A percentile compares a stretch with the other conserved stretches of the same genome.
Conservation (phyloP, 64 coral and sea anemone species). For the Porites lutea region DNA sequence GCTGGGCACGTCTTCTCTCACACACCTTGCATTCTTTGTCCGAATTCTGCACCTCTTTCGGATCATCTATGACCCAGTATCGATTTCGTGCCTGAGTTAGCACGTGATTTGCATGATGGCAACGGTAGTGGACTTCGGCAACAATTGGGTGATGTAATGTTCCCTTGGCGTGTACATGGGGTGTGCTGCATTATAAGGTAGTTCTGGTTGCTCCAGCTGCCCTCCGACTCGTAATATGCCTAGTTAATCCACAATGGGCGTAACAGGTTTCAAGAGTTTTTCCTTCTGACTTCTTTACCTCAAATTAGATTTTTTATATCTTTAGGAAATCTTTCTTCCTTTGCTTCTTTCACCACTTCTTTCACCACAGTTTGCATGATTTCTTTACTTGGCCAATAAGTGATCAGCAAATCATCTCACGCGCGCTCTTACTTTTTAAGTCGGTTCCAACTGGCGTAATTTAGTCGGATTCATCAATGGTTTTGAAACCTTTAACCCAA, state of each 20-base stretch:
- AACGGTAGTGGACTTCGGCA: background rate
- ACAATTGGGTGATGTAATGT: conserved; percentile 18
- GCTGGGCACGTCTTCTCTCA: background rate
- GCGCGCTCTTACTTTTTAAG: conserved; percentile 16
- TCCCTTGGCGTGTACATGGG: conserved; percentile 7
- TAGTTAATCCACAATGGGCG: background rate
- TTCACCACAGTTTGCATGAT: background rate
- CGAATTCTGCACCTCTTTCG: conserved; percentile 17
- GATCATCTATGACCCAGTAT: conserved; percentile 46
- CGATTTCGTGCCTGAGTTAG: background rate
- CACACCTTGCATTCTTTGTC: conserved; percentile 15
- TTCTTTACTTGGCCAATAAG: conserved; percentile 21
- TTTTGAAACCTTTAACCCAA: background rate
- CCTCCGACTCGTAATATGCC: conserved; percentile 31
- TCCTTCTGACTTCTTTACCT: background rate
- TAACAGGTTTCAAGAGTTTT: conserved; percentile 6
- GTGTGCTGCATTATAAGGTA: conserved; percentile 14
- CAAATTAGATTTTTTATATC: background rate
- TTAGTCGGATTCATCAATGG: conserved; percentile 9
- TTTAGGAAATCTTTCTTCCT: conserved; percentile 29
- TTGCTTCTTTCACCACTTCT: conserved; percentile 54
- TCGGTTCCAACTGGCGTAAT: conserved; percentile 38
- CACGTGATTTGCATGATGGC: conserved; percentile 12
- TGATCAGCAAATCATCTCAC: conserved; percentile 29
- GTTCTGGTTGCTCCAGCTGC: background rate